Base-by-base conservation (phyloP, 2,888 invertebrate genomes). In the Temnothorax ravouxi region DNA sequence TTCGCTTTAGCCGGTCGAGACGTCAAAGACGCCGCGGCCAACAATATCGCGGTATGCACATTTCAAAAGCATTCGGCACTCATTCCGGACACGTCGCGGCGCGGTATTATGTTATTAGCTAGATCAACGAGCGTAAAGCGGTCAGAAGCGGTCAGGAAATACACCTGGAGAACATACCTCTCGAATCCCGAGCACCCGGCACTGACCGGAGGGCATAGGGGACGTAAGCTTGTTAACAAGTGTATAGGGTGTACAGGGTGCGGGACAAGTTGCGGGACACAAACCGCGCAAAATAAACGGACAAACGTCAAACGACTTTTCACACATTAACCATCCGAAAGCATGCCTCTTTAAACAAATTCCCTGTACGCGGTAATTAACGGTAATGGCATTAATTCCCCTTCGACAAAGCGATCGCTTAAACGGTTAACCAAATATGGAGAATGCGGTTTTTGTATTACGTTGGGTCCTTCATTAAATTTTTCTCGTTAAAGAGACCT, bases 61-160 rank as follows among this genome's bases (percentile, higher is more conserved):
- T 92, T 92, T 86, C 88, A 77, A 77, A 79, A 87, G 87, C 84
- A 87, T 84, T 83, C 81, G 86, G 82, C 89, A 77, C 88, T 82
- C 84, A 88, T 85, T 85, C 84, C 79, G 88, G 85, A 89, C 91
- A 90, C 88, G 90, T 90, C 88, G 88, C 87, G 83, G 56, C 89
- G 87, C 47, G 47, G 66, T 87, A 91, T 92, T 93, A 93, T 91
- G 88, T 90, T 90, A 91, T 92, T 92, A 92, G 91, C 89, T 89
- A 84, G 92, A 88, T 90, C 89, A 92, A 92, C 90, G 88, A 90
- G 91, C 89, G 89, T 90, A 90, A 92, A 91, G 89, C 90, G 91
- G 88, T 92, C 89, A 90, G 91, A 92, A 91, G 89, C 88, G 83
- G 82, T 64, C 81, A 62, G 82, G 81, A 81, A 86, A 86, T 84